A percentile compares a stretch with the other conserved stretches of the same genome.
phyloP scores from a whole-genome alignment of 2,113 vertebrate species.

The Empidonax alnorum region DNA sequence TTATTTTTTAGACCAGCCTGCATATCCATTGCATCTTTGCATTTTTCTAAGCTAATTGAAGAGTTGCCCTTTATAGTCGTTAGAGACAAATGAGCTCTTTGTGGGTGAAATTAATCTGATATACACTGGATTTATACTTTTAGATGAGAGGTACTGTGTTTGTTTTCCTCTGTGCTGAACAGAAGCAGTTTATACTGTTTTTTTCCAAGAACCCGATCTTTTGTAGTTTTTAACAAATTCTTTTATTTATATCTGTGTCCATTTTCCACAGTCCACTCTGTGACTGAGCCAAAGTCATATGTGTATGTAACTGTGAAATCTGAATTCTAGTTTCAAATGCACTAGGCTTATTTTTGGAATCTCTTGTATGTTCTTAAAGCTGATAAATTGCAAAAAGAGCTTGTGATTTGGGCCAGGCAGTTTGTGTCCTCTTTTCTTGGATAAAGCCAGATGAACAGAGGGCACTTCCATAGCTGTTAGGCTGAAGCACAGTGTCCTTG shows the following conservation, averaged over 20 bases:
- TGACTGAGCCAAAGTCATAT: background rate
- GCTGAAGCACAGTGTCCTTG: accelerated
- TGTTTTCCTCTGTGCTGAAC: background rate
- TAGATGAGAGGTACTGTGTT: background rate
- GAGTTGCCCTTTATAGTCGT: background rate
- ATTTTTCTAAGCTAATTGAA: background rate
- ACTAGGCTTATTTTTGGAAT: background rate
- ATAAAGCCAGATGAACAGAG: background rate
- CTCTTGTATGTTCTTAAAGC: background rate
- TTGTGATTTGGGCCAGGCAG: background rate
- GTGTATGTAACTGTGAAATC: background rate
- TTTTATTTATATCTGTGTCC: accelerated
- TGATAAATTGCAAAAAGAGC: background rate
- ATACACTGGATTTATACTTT: background rate
- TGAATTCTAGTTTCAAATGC: background rate
- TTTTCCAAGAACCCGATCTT: background rate
- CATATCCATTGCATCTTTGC: background rate
- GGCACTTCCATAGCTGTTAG: background rate
- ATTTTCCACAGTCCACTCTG: background rate
- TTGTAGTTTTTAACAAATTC: background rate
- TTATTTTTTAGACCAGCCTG: background rate
- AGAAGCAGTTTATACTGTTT: background rate
- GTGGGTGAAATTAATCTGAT: background rate
- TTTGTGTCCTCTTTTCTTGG: background rate
- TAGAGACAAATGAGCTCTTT: background rate